Evolutionary conservation across 2,113 vertebrate species (phyloP).

Genomic region (Pyxicephalus adspersus): DNA sequence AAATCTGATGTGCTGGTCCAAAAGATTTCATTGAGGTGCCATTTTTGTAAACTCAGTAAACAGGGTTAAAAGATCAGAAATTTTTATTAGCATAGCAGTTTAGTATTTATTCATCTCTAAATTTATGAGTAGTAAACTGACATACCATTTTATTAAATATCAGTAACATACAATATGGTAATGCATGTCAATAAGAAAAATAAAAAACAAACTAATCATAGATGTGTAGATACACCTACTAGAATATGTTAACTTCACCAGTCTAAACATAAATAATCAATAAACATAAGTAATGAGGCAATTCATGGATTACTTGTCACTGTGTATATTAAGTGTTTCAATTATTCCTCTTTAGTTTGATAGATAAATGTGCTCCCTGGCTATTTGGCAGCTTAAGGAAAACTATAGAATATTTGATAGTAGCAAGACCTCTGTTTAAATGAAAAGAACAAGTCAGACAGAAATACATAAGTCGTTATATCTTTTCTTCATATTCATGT

Average conservation of each 20-base stretch:
- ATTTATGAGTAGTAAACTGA: too few species aligned
- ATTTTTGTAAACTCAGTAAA: too few species aligned
- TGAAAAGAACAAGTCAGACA: conserved; percentile 74
- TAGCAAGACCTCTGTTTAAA: conserved; percentile 68
- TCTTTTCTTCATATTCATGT: conserved; percentile 71
- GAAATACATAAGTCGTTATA: conserved; percentile 78
- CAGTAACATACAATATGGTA: neutral
- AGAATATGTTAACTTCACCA: conserved; percentile 14
- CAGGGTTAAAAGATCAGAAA: too few species aligned
- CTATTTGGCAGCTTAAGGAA: conserved; percentile 68
- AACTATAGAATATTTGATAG: conserved; percentile 69
- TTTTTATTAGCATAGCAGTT: too few species aligned
- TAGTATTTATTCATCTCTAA: too few species aligned
- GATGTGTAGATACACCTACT: conserved; percentile 35
- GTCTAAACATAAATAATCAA: conserved; percentile 78
- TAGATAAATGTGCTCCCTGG: conserved; percentile 74
- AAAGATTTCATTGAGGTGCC: too few species aligned
- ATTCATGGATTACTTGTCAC: conserved; percentile 74
- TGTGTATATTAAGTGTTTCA: conserved; percentile 79
- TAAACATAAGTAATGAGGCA: conserved; percentile 78
- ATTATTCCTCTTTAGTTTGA: conserved; percentile 81
- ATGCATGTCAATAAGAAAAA: neutral
- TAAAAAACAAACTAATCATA: too few species aligned
- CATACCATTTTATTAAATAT: too few species aligned
- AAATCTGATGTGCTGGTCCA: too few species aligned